A percentile compares a stretch with the other conserved stretches of the same genome.
phyloP scores from a whole-genome alignment of 2,113 vertebrate genomes.

The Bathybates hornii region DNA sequence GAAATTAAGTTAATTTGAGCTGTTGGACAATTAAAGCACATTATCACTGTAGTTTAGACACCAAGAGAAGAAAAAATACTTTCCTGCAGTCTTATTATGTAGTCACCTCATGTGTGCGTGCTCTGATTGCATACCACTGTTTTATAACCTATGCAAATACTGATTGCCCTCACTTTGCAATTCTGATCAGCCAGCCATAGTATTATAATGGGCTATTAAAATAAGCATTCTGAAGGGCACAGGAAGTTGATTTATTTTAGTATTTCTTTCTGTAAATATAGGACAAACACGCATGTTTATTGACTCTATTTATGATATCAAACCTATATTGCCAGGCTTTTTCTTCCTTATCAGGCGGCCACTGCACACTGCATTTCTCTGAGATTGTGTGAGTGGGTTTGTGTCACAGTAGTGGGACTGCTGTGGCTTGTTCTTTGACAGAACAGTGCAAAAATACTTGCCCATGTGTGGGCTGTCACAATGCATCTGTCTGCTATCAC shows the following conservation, averaged over 20 bases:
- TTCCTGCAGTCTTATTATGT: neutral
- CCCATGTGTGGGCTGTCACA: slow-evolving; percentile 16
- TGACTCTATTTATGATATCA: neutral
- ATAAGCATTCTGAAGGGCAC: neutral
- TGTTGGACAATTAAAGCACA: neutral
- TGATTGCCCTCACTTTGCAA: slow-evolving; percentile 24
- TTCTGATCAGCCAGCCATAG: slow-evolving; percentile 14
- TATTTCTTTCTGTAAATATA: neutral
- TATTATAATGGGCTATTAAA: slow-evolving; percentile 8
- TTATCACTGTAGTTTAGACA: neutral
- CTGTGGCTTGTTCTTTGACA: neutral
- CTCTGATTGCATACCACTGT: slow-evolving; percentile 26
- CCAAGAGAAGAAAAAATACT: neutral
- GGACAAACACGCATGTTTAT: neutral
- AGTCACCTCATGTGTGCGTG: slow-evolving; percentile 17
- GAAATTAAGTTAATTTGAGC: neutral
- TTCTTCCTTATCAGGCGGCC: neutral
- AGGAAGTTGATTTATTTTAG: neutral
- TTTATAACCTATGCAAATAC: slow-evolving; percentile 40
- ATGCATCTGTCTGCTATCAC: neutral
- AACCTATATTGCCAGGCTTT: neutral
- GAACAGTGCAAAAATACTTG: slow-evolving; percentile 32
- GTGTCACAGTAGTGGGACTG: neutral
- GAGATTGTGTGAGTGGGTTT: slow-evolving; percentile 7
- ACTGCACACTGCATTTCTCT: slow-evolving; percentile 8